These are phyloP conservation scores for Eilema griseolum DNA, from an alignment of 2,888 invertebrate species.

Conservation along the genomic window DNA sequence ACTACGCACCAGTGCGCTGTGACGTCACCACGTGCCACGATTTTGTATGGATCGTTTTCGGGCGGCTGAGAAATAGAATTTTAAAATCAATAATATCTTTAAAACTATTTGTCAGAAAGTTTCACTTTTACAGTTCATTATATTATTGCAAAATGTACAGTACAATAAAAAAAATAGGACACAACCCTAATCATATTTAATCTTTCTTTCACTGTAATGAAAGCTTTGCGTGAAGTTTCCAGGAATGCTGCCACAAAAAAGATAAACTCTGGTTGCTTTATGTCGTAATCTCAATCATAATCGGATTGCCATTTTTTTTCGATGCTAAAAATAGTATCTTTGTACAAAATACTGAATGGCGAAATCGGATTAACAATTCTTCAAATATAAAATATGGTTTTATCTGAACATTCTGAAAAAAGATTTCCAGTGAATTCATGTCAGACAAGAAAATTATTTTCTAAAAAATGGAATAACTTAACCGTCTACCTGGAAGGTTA, in stretches of 20 bases:
- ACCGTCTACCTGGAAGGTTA: background rate
- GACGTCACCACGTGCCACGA: too few relatives aligned
- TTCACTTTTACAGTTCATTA: too few relatives aligned
- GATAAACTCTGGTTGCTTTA: background rate
- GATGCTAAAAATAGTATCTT: background rate
- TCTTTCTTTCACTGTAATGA: background rate
- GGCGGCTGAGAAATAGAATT: too few relatives aligned
- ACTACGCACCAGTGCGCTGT: too few relatives aligned
- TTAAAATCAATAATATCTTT: too few relatives aligned
- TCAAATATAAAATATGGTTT: background rate
- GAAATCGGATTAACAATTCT: slow-evolving; percentile 4
- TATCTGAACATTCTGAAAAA: background rate
- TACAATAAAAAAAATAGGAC: too few relatives aligned
- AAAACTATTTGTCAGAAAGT: too few relatives aligned
- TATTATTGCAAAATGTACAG: too few relatives aligned
- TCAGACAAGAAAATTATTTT: too few relatives aligned
- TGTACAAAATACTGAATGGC: background rate
- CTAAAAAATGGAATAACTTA: background rate
- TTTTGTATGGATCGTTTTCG: too few relatives aligned
- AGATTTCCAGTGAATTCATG: background rate
- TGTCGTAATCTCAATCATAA: background rate
- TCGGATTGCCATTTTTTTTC: background rate
- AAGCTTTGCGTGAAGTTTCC: background rate
- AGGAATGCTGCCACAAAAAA: background rate
- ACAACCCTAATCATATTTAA: background rate